These are phyloP conservation scores for Paramisgurnus dabryanus DNA, from an alignment of 2,113 vertebrate genomes.

Conservation along the genomic window DNA sequence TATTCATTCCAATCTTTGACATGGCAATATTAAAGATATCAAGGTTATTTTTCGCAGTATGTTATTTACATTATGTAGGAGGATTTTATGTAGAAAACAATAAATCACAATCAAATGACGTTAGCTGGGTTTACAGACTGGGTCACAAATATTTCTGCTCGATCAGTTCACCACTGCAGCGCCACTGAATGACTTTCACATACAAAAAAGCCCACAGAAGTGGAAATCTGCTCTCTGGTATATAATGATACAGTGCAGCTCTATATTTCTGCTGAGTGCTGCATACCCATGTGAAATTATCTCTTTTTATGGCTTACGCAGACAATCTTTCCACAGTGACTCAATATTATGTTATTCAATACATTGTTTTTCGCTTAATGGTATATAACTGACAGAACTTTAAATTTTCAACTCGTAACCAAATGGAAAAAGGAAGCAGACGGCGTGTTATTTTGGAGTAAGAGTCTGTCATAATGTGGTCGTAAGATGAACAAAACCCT, in stretches of 20 bases:
- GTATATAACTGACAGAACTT: not conserved
- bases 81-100: no score
- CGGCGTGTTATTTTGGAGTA: not conserved
- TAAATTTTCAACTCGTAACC: not conserved
- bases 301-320: slow-evolving; percentile 25
- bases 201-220: slow-evolving; percentile 24
- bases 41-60: no score
- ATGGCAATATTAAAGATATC: no score
- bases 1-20: no score
- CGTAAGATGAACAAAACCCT: no score
- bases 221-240: slow-evolving; percentile 34
- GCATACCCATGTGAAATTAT: slow-evolving; percentile 36
- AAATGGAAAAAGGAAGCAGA: not conserved
- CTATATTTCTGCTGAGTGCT: slow-evolving; percentile 43
- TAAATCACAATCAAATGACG: no score
- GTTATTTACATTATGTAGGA: no score
- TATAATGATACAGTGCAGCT: slow-evolving; percentile 34
- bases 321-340: slow-evolving; percentile 38
- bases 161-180: slow-evolving; percentile 10
- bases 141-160: not conserved
- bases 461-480: not conserved
- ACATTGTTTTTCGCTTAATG: slow-evolving; percentile 29
- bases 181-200: slow-evolving; percentile 26
- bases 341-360: slow-evolving; percentile 32
- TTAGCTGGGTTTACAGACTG: no score